Evolutionary conservation across 2,113 vertebrate species (phyloP).

Genomic region (Brachypteracias leptosomus): DNA sequence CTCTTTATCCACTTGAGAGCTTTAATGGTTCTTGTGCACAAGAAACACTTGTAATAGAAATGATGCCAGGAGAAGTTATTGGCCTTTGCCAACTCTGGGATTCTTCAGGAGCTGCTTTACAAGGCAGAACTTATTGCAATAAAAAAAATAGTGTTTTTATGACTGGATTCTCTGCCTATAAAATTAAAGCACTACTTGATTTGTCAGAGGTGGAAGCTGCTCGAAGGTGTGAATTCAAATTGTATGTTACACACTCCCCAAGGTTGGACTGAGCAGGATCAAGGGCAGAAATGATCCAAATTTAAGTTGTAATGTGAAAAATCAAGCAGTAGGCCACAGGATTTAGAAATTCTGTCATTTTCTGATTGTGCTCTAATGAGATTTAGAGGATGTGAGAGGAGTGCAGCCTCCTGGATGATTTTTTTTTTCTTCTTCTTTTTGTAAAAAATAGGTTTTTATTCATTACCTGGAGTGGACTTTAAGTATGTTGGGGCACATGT

Average conservation of each 20-base stretch:
- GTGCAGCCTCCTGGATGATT: neutral
- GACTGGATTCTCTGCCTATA: neutral
- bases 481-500: conserved; percentile 85
- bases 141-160: neutral
- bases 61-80: neutral
- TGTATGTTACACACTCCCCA: too few species aligned
- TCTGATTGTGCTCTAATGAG: neutral
- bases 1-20: neutral
- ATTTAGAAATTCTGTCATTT: neutral
- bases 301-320: neutral
- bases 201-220: neutral
- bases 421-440: too few species aligned
- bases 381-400: neutral
- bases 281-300: neutral
- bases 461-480: conserved; percentile 87
- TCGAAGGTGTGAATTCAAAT: neutral
- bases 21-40: neutral
- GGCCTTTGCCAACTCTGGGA: neutral
- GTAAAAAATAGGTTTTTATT: neutral
- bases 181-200: neutral
- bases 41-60: neutral
- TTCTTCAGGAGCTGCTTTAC: neutral
- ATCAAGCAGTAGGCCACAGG: neutral
- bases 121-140: neutral
- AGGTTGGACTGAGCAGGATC: neutral